Conservation (phyloP, 2,888 invertebrate species). For the Pachliopta kotzebuea region DNA sequence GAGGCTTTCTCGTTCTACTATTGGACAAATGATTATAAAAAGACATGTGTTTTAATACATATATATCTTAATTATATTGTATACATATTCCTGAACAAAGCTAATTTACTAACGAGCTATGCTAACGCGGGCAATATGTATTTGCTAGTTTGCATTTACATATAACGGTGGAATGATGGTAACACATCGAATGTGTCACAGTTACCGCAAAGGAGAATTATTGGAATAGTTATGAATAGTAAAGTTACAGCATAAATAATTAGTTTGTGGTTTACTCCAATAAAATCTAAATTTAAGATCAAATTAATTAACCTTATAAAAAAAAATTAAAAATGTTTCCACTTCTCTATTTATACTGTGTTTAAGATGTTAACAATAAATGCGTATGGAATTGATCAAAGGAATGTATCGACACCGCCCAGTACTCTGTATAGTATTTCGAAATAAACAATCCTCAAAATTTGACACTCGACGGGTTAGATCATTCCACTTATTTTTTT, state of each 20-base stretch:
- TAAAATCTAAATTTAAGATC: no score
- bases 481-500: conserved; percentile 36
- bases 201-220: not conserved
- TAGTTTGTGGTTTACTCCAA: no score
- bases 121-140: conserved; percentile 10
- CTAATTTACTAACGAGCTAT: conserved; percentile 41
- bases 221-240: no score
- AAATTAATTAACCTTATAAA: no score
- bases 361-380: not conserved
- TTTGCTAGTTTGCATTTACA: conserved; percentile 25
- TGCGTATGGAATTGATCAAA: conserved; percentile 24
- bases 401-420: not conserved
- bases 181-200: conserved; percentile 20
- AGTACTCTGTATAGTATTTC: not conserved
- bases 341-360: no score
- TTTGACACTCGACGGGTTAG: conserved; percentile 22
- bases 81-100: conserved; percentile 41
- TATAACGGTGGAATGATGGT: conserved; percentile 13
- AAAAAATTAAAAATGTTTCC: no score
- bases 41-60: conserved; percentile 48
- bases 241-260: no score
- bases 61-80: conserved; percentile 30
- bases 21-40: conserved; percentile 48
- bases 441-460: not conserved
- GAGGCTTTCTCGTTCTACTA: conserved; percentile 62